Evolutionary conservation across 1,140 invertebrate species (phyloP).

Genomic region (Drosophila gunungcola): DNA sequence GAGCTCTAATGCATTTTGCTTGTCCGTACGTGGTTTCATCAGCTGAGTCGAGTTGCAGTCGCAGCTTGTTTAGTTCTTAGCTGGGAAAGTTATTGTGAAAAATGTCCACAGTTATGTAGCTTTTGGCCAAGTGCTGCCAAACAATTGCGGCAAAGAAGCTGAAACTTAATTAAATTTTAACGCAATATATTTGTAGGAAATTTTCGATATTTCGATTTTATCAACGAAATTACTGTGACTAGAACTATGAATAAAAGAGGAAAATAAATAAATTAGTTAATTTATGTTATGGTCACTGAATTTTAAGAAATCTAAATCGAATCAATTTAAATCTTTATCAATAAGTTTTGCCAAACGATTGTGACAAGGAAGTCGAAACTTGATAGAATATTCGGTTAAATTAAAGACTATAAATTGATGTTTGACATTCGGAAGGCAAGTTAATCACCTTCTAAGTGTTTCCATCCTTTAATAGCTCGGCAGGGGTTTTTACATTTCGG

Average conservation of each 20-base stretch:
- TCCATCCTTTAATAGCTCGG: conserved; percentile 1
- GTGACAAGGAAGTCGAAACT: not conserved
- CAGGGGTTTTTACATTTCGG: conserved; percentile 1
- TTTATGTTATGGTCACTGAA: no score
- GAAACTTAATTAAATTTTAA: conserved; percentile 19
- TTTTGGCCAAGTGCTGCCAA: conserved; percentile 12
- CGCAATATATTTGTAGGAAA: not conserved
- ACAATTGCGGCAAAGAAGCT: not conserved
- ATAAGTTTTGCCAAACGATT: not conserved
- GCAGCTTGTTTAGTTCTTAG: conserved; percentile 39
- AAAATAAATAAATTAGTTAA: no score
- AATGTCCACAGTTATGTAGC: conserved; percentile 15
- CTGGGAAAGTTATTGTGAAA: conserved; percentile 32
- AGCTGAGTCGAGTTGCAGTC: conserved; percentile 35
- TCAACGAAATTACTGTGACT: not conserved
- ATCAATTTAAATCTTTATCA: not conserved
- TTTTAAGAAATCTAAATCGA: no score
- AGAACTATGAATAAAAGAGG: no score
- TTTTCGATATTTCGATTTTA: not conserved
- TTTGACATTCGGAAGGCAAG: conserved; percentile 12
- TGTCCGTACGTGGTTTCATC: conserved; percentile 59
- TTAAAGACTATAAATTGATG: conserved; percentile 1
- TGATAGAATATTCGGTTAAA: not conserved
- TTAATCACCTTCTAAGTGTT: conserved; percentile 4
- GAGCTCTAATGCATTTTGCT: conserved; percentile 73